A percentile compares a stretch with the other conserved stretches of the same genome.
These are phyloP conservation scores for Ophraella communa DNA, from an alignment of 2,888 invertebrate genomes.

Conservation along the genomic window DNA sequence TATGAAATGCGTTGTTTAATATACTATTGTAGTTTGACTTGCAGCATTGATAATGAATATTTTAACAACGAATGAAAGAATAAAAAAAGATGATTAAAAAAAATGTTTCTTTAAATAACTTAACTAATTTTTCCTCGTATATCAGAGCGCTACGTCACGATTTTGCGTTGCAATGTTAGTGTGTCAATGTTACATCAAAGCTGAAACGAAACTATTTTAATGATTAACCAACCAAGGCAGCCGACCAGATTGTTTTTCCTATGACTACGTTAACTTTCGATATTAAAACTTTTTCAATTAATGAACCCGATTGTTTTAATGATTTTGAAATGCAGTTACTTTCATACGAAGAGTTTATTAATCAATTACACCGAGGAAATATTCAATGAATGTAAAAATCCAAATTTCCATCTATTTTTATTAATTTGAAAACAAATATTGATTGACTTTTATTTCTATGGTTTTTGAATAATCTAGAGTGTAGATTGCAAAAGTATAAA, in stretches of 20 bases:
- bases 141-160: conserved; percentile 31
- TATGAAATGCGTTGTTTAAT: too few relatives aligned
- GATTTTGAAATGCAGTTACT: neutral
- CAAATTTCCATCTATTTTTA: neutral
- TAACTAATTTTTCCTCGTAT: conserved; percentile 30
- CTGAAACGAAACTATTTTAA: conserved; percentile 35
- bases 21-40: too few relatives aligned
- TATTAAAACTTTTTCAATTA: neutral
- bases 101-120: too few relatives aligned
- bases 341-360: neutral
- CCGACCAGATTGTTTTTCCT: neutral
- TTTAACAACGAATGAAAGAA: too few relatives aligned
- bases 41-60: too few relatives aligned
- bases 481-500: too few relatives aligned
- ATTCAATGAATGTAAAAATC: neutral
- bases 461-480: too few relatives aligned
- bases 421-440: neutral
- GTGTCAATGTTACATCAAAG: conserved; percentile 47
- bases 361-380: neutral
- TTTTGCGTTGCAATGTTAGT: conserved; percentile 45
- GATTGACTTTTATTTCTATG: too few relatives aligned
- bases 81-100: too few relatives aligned
- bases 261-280: neutral
- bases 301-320: neutral
- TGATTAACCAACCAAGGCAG: conserved; percentile 27